phyloP scores from a whole-genome alignment of 23 tunicate genomes.

The Halocynthia aurantium region DNA sequence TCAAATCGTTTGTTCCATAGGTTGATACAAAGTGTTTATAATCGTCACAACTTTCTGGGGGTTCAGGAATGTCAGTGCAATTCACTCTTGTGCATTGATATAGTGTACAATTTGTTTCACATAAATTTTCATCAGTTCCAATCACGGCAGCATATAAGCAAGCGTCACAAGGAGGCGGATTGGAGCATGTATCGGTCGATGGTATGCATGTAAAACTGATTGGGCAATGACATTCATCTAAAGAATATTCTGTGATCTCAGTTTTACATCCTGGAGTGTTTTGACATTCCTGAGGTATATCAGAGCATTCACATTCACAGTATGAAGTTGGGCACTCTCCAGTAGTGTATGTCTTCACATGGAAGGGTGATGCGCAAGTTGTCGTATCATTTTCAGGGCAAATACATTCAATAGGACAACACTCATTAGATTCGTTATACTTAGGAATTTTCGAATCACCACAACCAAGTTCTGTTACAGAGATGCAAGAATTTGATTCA shows the following conservation, averaged over 20 bases:
- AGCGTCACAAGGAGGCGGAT: conserved; percentile 15
- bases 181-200: conserved; percentile 22
- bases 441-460: conserved; percentile 10
- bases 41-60: conserved; percentile 3
- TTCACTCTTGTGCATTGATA: conserved; percentile 17
- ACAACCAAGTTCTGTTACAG: conserved; percentile 9
- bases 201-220: conserved; percentile 16
- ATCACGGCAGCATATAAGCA: conserved; percentile 10
- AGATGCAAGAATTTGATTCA: not conserved
- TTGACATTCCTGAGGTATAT: conserved; percentile 10
- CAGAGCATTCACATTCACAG: conserved; percentile 35
- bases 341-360: conserved; percentile 14
- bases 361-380: conserved; percentile 7
- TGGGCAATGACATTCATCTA: conserved; percentile 21
- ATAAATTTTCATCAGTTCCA: not conserved
- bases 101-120: conserved; percentile 20
- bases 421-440: conserved; percentile 13
- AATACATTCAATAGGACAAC: conserved; percentile 34
- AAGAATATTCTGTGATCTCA: conserved; percentile 2
- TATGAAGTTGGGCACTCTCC: conserved; percentile 33
- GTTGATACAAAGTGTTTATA: conserved; percentile 10
- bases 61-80: not conserved
- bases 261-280: conserved; percentile 40
- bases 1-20: conserved; percentile 10
- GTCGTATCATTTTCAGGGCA: conserved; percentile 11